Percentiles rank a stretch among this genome's conserved stretches.
Conservation (phyloP, 2,888 invertebrate species). For the Diaperis boleti region DNA sequence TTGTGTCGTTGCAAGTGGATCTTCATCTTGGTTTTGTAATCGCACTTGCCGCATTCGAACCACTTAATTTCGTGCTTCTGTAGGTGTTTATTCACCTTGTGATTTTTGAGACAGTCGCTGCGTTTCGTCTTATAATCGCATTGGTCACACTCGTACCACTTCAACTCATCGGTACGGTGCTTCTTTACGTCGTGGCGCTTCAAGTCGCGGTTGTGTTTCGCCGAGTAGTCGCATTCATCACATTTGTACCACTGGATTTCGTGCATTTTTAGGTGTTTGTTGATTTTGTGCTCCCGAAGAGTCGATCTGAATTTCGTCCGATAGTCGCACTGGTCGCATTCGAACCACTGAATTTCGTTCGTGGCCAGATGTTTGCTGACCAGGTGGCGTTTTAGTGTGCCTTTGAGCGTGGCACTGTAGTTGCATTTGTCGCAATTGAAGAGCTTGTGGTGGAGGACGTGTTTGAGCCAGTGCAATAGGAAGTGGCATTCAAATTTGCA, state of each 20-base stretch:
- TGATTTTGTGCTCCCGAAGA: not conserved
- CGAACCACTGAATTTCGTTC: not conserved
- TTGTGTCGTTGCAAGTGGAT: too few species aligned
- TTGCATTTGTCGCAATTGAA: too few species aligned
- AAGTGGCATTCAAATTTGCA: too few species aligned
- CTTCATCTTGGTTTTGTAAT: not conserved
- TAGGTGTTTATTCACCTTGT: not conserved
- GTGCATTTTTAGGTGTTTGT: not conserved
- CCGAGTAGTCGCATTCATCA: not conserved
- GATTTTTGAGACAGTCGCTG: too few species aligned
- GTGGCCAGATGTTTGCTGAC: too few species aligned
- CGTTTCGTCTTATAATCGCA: not conserved
- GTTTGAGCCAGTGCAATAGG: too few species aligned
- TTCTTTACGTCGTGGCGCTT: not conserved
- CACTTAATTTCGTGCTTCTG: not conserved
- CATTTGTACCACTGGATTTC: not conserved
- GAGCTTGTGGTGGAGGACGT: too few species aligned
- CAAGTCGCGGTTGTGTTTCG: not conserved
- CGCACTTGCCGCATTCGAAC: not conserved
- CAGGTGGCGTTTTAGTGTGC: too few species aligned
- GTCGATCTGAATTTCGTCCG: not conserved
- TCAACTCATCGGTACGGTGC: too few species aligned
- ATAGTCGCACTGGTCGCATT: not conserved
- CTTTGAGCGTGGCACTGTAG: too few species aligned
- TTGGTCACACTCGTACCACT: not conserved